These are phyloP conservation scores for Gasterosteus nipponicus DNA, from an alignment of 2,113 vertebrate species.

Conservation along the genomic window DNA sequence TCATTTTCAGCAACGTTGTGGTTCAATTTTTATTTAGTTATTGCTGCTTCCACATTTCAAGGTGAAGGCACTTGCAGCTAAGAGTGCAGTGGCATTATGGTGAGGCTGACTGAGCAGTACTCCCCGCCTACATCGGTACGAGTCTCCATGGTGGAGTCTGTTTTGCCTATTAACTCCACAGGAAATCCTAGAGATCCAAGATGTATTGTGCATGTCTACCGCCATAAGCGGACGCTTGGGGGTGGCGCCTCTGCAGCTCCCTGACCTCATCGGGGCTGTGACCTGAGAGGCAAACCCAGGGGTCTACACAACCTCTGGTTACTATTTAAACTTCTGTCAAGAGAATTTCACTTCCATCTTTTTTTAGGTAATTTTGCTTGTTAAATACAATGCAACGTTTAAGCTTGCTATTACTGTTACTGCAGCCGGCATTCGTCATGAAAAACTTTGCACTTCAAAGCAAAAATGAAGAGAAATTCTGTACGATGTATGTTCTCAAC, in stretches of 20 bases:
- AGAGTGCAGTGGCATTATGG: neutral
- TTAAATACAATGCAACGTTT: neutral
- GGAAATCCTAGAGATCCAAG: neutral
- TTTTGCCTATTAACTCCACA: neutral
- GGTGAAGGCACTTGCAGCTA: constrained; percentile 8
- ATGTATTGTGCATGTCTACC: neutral
- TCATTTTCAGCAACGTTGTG: neutral
- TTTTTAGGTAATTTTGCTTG: neutral
- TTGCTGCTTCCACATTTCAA: constrained; percentile 17
- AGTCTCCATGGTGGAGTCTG: neutral
- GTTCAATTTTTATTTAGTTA: neutral
- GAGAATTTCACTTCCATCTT: neutral
- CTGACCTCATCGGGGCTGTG: neutral
- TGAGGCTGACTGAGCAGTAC: constrained; percentile 7
- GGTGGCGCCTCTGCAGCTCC: neutral
- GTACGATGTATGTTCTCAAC: neutral
- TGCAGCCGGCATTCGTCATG: neutral
- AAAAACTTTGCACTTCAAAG: no score
- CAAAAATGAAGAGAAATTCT: neutral
- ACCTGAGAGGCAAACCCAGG: neutral
- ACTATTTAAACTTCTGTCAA: neutral
- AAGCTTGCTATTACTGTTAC: neutral
- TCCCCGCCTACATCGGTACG: neutral
- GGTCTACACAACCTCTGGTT: neutral
- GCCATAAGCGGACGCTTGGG: constrained; percentile 7